Evolutionary conservation across 1,140 invertebrate species (phyloP).

Genomic region (Lepidurus apus): DNA sequence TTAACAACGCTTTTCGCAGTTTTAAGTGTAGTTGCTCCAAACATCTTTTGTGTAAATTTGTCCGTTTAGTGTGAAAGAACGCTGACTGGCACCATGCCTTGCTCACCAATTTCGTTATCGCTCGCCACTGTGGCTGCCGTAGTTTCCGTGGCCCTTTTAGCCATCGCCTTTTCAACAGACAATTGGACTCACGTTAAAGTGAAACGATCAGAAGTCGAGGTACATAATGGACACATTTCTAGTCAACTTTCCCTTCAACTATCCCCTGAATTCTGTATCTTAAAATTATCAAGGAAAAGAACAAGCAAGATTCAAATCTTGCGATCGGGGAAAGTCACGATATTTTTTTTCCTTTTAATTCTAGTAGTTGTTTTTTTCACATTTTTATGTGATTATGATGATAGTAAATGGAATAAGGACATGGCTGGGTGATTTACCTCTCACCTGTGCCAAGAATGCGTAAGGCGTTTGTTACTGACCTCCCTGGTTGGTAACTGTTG

Average conservation of each 20-base stretch:
- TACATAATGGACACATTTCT: constrained; percentile 31
- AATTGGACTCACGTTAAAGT: constrained; percentile 48
- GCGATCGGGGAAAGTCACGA: too few relatives aligned
- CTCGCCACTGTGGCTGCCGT: constrained; percentile 47
- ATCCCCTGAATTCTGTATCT: too few relatives aligned
- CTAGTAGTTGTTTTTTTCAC: too few relatives aligned
- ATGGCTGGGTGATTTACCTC: not conserved
- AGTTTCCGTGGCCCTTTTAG: constrained; percentile 46
- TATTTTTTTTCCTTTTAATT: too few relatives aligned
- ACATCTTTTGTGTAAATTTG: not conserved
- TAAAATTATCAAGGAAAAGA: too few relatives aligned
- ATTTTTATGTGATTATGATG: too few relatives aligned
- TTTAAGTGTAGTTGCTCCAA: not conserved
- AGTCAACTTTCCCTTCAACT: not conserved
- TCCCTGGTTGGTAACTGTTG: not conserved
- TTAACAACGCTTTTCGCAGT: not conserved
- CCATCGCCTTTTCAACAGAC: constrained; percentile 48
- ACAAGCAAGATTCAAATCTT: too few relatives aligned
- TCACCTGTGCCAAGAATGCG: not conserved
- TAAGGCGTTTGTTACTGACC: not conserved
- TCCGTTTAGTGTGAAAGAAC: not conserved
- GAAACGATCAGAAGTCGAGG: constrained; percentile 42
- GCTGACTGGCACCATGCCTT: constrained; percentile 41
- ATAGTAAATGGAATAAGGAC: too few relatives aligned
- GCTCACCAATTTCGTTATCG: constrained; percentile 47